Base-by-base conservation (phyloP, 1,140 invertebrate species). In the Oryzaephilus surinamensis region DNA sequence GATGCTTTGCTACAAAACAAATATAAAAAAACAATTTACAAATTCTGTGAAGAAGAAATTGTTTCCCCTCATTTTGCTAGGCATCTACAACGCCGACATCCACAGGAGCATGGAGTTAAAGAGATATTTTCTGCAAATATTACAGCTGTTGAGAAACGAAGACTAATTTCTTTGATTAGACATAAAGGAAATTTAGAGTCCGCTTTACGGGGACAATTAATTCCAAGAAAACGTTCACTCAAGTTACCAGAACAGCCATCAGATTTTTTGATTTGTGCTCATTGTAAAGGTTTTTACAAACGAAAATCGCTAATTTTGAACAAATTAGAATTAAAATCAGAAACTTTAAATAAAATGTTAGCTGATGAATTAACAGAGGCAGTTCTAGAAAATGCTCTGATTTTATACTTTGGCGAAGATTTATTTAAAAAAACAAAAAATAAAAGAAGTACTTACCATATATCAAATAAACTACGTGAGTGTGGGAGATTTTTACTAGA, bases 391-490 rank as follows among this genome's bases (percentile, higher is more conserved):
- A 41, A 47, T 40, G 8, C 32, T 11, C 10, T 46, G 10, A 39
- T 46, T 13, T 20, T 27, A 17, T 16, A 38, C 12, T 46, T 29
- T 39, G 40, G 34, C 6, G 45, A 46, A 39, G 36, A 43, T 29
- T 30, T 46, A 29, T 11, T 43, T 27, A 46, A 38, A 30, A 39
- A 46, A 38, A 43, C 17, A 24, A 34, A 43, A 39, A 30, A 20
- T 27, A 21, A 26, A n/a, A 10, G 37, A 23, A 32, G 20, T 30
- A 17, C 35, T 23, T 44, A 35, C 28, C 36, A 38, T 20, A 21
- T 38, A 18, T 47, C 45, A 7, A 47, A 47, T 32, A 47, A 39
- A 31, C 6, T 47, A 12, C 21, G 45, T 2, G 41, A 47, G 39
- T 36, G 36, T 17, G 44, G 17, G 4, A 38, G 27, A 44, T 38